Evolutionary conservation across 1,140 invertebrate genomes (phyloP), one percentile per base, ranked within the genome.

Genomic region (Drosophila sp.): DNA sequence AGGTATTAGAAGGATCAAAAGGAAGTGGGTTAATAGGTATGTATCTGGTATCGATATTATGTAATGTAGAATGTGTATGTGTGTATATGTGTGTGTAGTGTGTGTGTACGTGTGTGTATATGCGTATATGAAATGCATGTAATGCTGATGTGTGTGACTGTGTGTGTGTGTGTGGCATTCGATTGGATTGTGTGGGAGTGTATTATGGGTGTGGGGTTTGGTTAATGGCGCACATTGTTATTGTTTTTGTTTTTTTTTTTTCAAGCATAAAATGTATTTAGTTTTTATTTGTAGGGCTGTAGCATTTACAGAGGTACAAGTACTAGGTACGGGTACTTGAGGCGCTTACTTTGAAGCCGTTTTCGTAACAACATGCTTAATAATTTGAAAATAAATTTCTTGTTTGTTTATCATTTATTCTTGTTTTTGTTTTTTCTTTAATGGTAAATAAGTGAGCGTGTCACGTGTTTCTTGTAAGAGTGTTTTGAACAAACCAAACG

Each of bases 401-500:
- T 50, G 44, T 25, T 50, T 50, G 44, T 50, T 50, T 25, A 50
- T 50, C 44, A 50, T 72, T 72, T 68, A 65, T 65, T 38, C 65
- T 50, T 57, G 67, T 55, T 60, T 60, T 60, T 60, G 44, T 55
- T 65, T 65, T 77, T 33, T 56, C 50, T 80, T 83, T 66, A 84
- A 87, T 89, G 80, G 41, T 72, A 87, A 89, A 72, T 74, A 87
- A 80, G 84, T 87, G 84, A 87, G 80, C 80, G 84, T 89, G 80
- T 89, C 68, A 84, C 60, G 84, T 80, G 80, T 87, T 63, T 80
- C 40, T 80, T 80, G 84, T 87, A 83, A 83, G 80, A 80, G 83
- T 89, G 84, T 89, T 76, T 35, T 54, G 33, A 69, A 44, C 25
- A 76, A 60, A 84, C 56, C 10, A 72, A 85, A 77, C 27, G 30